Conservation (phyloP, 2,888 invertebrate genomes). For the Parochlus steinenii region DNA sequence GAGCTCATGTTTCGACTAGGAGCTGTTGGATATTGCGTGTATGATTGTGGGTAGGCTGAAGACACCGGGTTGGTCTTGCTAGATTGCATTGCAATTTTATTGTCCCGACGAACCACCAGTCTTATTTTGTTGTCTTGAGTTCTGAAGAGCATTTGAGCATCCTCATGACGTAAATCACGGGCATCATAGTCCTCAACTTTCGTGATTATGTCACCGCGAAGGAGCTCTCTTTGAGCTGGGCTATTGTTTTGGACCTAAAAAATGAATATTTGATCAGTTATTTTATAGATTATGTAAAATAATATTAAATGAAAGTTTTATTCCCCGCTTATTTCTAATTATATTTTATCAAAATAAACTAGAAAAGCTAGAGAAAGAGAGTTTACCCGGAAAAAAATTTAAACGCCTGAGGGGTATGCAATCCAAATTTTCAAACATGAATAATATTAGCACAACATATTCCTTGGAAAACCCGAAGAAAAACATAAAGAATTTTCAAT, state of each 20-base stretch:
- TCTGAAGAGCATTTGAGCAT: constrained; percentile 76
- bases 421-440: too few relatives aligned
- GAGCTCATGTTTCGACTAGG: constrained; percentile 1
- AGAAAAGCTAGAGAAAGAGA: not conserved
- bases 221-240: constrained; percentile 68
- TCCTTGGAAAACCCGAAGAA: too few relatives aligned
- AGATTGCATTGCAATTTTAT: constrained; percentile 11
- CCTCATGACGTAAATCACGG: constrained; percentile 72
- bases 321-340: not conserved
- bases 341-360: not conserved
- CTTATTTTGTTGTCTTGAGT: constrained; percentile 64
- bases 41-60: constrained; percentile 4
- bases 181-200: constrained; percentile 84
- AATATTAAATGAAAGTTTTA: not conserved
- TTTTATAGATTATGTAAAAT: not conserved
- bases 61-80: constrained; percentile 8
- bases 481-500: too few relatives aligned
- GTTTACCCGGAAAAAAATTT: too few relatives aligned
- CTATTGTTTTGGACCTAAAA: constrained; percentile 73
- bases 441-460: too few relatives aligned
- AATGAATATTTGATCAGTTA: constrained; percentile 12
- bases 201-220: constrained; percentile 78
- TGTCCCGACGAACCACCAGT: constrained; percentile 56
- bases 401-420: too few relatives aligned
- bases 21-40: constrained; percentile 2